phyloP scores from a whole-genome alignment of 2,113 vertebrate genomes.

The Myxocyprinus asiaticus region DNA sequence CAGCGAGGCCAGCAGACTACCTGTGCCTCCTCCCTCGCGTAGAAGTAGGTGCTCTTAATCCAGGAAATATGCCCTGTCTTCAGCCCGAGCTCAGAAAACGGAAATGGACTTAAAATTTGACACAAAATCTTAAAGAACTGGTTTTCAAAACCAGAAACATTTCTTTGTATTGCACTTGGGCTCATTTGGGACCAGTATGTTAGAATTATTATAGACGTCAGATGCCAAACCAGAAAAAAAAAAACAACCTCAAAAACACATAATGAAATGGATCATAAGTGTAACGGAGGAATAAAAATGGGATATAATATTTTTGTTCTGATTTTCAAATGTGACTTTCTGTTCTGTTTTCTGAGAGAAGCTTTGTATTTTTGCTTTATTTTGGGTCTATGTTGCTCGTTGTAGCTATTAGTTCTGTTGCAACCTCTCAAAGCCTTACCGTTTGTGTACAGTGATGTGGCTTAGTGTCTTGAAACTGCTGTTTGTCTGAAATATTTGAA shows the following conservation, averaged over 20 bases:
- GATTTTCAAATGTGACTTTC: constrained; percentile 42
- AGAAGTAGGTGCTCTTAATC: constrained; percentile 61
- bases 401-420: constrained; percentile 40
- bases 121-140: neutral
- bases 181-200: neutral
- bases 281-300: neutral
- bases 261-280: neutral
- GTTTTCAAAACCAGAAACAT: constrained; percentile 6
- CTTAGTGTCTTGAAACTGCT: constrained; percentile 23
- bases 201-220: constrained; percentile 1
- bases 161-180: too few species aligned
- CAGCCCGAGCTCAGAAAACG: constrained; percentile 55
- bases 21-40: constrained; percentile 52
- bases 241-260: neutral
- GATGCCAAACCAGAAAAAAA: neutral
- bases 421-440: neutral
- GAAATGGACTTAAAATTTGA: constrained; percentile 36
- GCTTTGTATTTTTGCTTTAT: constrained; percentile 18
- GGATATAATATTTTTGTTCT: neutral
- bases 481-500: constrained; percentile 11
- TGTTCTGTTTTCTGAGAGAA: constrained; percentile 59
- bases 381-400: constrained; percentile 28
- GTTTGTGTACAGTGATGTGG: constrained; percentile 32
- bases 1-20: constrained; percentile 55
- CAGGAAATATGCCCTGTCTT: constrained; percentile 40